These are phyloP conservation scores for Sternotherus odoratus DNA, from an alignment of 2,797 vertebrate genomes.

Conservation along the genomic window DNA sequence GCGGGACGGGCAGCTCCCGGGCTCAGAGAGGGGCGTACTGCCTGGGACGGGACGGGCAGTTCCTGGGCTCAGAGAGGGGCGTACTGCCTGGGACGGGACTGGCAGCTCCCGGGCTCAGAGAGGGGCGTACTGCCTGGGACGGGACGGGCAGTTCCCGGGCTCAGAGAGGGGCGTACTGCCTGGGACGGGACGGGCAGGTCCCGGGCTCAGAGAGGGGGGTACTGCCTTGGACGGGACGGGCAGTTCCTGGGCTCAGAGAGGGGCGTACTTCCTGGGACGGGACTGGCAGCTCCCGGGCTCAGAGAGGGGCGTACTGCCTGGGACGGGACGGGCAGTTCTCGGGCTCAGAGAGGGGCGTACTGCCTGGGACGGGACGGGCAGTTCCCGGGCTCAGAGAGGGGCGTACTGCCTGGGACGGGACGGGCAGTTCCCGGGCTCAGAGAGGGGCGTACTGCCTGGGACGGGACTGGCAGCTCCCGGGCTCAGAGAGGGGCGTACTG, in stretches of 20 bases:
- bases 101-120: not conserved
- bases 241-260: not conserved
- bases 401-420: not conserved
- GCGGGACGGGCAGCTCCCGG: not conserved
- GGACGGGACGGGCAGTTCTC: not conserved
- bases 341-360: not conserved
- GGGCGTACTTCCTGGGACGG: not conserved
- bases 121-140: not conserved
- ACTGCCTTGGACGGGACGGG: not conserved
- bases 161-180: not conserved
- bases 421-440: no score
- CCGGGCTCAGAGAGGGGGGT: not conserved
- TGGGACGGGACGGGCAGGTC: not conserved
- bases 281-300: not conserved
- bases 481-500: not conserved
- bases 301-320: not conserved
- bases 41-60: not conserved
- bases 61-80: not conserved
- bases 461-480: no score
- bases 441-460: not conserved
- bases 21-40: not conserved
- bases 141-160: not conserved
- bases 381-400: not conserved
- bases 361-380: rapidly evolving
- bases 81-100: not conserved